Base-by-base conservation (phyloP, 2,113 vertebrate genomes). In the Taurulus bubalis region DNA sequence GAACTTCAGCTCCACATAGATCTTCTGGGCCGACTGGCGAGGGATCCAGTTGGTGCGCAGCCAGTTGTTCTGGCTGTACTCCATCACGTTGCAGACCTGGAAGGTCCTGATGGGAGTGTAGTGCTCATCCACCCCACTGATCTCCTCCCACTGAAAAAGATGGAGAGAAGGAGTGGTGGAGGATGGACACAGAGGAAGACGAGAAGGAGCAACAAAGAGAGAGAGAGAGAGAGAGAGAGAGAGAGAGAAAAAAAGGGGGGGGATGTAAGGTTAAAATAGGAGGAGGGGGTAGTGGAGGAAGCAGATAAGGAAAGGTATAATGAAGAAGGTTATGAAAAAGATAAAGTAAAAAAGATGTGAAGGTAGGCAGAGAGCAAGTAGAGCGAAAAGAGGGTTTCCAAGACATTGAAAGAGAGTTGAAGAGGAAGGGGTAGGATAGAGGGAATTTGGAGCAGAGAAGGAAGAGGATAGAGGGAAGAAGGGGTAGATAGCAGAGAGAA, bases 51-150 rank as follows among this genome's bases (percentile, higher is more conserved):
- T 99, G 88, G 98, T 99, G 85, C 98, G 95, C 91, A 99, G 96
- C 98, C 98, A 99, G 79, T 99, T 99, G 93, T 99, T 99, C 92
- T 99, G 98, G 90, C 96, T 99, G 75, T 98, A 97, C 85, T 99
- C 98, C 97, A 99, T 99, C 83, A 99, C 98, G 67, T 99, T 99
- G 95, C 98, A 99, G 78, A 99, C 98, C 89, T 99, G 98, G 92
- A 99, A 99, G 60, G 98, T 99, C 90, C 98, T 95, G 93, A 99
- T 99, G 0, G 98, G 98, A 51, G 98, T 99, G 91, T 99, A 99
- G 84, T 98, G 96, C 82, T 99, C 98, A 79, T 99, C 98, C 69
- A 99, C 98, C 34, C 98, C 98, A 64, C 98, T 99, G 86, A 99
- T 99, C 92, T 99, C 98, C 95, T 99, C 98, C 98, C 98, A 99